phyloP scores from a whole-genome alignment of 2,888 invertebrate genomes.

The Myathropa florea region DNA sequence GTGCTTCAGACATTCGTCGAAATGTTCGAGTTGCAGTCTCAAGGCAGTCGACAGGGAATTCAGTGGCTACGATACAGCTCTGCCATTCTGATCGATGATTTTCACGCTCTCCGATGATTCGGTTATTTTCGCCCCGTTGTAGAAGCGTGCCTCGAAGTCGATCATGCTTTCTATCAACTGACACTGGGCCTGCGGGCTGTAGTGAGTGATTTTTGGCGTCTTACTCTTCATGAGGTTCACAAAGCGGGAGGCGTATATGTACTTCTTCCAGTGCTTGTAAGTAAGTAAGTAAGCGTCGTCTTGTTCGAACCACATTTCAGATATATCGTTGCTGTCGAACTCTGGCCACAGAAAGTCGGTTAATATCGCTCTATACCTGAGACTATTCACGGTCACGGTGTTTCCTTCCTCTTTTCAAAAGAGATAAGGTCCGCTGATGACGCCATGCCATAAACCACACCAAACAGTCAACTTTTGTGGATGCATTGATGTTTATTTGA shows the following conservation, averaged over 20 bases:
- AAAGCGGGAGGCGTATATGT: conserved; percentile 93
- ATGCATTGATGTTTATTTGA: too few relatives aligned
- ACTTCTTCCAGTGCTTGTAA: conserved; percentile 96
- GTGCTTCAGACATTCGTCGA: conserved; percentile 86
- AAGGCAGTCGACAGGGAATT: conserved; percentile 73
- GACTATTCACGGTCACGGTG: too few relatives aligned
- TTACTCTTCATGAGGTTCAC: conserved; percentile 94
- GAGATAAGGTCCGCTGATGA: too few relatives aligned
- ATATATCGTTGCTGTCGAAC: too few relatives aligned
- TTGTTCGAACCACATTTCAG: too few relatives aligned
- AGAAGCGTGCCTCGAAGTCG: conserved; percentile 91
- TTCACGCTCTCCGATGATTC: conserved; percentile 75
- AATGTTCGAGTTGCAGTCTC: conserved; percentile 83
- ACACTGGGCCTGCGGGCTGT: conserved; percentile 91
- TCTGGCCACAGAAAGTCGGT: too few relatives aligned
- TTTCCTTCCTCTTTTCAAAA: too few relatives aligned
- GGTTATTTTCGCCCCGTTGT: conserved; percentile 82
- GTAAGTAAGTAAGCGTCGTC: too few relatives aligned
- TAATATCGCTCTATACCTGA: too few relatives aligned
- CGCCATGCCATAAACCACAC: too few relatives aligned
- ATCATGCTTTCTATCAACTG: conserved; percentile 95
- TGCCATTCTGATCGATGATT: conserved; percentile 75
- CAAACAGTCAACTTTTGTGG: too few relatives aligned
- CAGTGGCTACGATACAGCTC: conserved; percentile 58
- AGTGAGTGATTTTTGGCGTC: conserved; percentile 96